Base-by-base conservation (phyloP, 2,113 vertebrate genomes). In the Perca schrenkii region DNA sequence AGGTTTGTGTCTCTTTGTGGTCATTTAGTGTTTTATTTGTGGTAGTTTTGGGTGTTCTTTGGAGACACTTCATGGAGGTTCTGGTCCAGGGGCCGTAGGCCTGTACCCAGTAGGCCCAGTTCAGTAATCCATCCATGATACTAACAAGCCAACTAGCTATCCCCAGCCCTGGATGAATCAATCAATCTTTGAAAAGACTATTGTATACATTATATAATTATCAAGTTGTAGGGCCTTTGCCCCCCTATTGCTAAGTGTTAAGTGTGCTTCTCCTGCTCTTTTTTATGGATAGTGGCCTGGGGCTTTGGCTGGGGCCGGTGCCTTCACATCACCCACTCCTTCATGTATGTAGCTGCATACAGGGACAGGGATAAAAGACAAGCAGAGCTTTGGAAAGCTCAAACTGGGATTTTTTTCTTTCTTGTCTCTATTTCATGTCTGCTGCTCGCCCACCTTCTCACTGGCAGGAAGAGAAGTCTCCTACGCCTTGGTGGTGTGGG, bases 381-480 rank as follows among this genome's bases (percentile, higher is more conserved):
- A 82, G 61, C 50, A 61, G 15, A 16, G 66, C 13, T 16, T 56
- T 77, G 64, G 28, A 67, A 73, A 50, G 77, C 65, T 78, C 7
- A 71, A 85, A 78, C 53, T 43, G 17, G 31, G 56, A 36, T 56
- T 74, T 85, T 40, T 36, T 19, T 25, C 15, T 28, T 21, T 43
- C 54, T 62, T 56, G 31, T 66, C 77, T 79, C 65, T 65, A 34
- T 87, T 88, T 89, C 61, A 83, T 85, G 86, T 88, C 75, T 90
- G 79, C 34, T 76, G 72, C 58, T 86, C 91, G 66, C 91, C 93
- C 90, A 94, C 93, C 90, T 82, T 78, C 80, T 85, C 70, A 54
- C 63, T 93, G 88, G 87, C 91, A 91, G 79, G 84, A 80, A 84
- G 77, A 65, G 61, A 76, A 53, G 80, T 91, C 90, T 92, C 90